A percentile compares a stretch with the other conserved stretches of the same genome.
Evolutionary conservation across 2,113 vertebrate species (phyloP).

Genomic region (Rhea americana): DNA sequence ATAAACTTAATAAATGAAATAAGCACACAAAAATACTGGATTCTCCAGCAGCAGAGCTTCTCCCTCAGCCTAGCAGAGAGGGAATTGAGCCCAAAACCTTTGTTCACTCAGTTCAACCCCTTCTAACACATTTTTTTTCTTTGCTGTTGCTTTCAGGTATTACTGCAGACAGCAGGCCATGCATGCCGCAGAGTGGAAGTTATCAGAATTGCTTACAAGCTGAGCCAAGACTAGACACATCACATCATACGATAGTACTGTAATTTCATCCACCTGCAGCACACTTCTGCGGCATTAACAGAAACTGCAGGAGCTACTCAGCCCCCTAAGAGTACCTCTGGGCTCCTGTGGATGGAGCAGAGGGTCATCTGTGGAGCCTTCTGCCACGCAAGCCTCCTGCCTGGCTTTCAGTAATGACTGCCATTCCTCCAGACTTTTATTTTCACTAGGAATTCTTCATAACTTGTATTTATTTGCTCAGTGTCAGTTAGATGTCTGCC

Average conservation of each 20-base stretch:
- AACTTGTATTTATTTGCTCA: conserved; percentile 61
- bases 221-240: neutral
- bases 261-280: neutral
- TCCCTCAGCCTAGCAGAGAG: neutral
- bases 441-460: conserved; percentile 54
- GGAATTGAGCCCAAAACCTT: neutral
- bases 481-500: conserved; percentile 51
- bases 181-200: rapidly evolving
- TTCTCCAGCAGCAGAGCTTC: neutral
- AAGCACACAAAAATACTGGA: neutral
- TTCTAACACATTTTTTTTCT: neutral
- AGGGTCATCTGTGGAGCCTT: neutral
- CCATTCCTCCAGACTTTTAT: conserved; percentile 15
- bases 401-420: neutral
- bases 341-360: neutral
- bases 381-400: neutral
- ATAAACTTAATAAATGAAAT: neutral
- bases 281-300: neutral
- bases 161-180: rapidly evolving
- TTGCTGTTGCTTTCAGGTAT: neutral
- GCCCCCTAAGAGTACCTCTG: neutral
- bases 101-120: neutral
- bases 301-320: neutral
- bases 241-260: rapidly evolving
- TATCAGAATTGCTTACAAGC: neutral